These are phyloP conservation scores for Drosophila siamana DNA, from an alignment of 2,888 invertebrate species.

Conservation along the genomic window DNA sequence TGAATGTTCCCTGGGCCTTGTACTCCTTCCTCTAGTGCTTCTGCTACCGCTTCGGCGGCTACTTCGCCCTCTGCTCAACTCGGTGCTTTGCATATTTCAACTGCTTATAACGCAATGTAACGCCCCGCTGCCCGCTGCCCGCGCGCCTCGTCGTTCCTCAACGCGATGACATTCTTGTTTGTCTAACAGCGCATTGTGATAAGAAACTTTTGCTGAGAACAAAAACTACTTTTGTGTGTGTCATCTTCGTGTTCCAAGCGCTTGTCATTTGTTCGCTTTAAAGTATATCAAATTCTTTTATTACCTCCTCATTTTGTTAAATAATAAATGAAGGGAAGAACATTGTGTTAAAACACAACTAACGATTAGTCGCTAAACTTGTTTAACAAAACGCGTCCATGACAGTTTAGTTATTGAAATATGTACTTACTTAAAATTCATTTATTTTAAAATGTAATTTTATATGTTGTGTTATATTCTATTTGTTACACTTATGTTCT, in stretches of 20 bases:
- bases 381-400: not conserved
- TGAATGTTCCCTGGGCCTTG: slow-evolving; percentile 57
- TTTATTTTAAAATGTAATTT: no score
- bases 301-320: slow-evolving; percentile 4
- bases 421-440: not conserved
- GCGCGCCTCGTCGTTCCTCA: not conserved
- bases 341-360: not conserved
- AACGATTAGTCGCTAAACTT: not conserved
- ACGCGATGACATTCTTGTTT: slow-evolving; percentile 40
- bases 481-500: no score
- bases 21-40: slow-evolving; percentile 1
- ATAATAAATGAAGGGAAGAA: not conserved
- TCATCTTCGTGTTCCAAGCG: slow-evolving; percentile 53
- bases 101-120: slow-evolving; percentile 45
- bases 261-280: slow-evolving; percentile 53
- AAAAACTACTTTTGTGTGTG: slow-evolving; percentile 63
- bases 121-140: not conserved
- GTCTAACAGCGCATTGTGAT: slow-evolving; percentile 57
- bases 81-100: slow-evolving; percentile 72
- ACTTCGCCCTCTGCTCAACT: slow-evolving; percentile 43
- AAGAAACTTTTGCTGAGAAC: slow-evolving; percentile 49
- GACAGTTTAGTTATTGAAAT: not conserved
- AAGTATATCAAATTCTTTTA: slow-evolving; percentile 8
- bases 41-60: not conserved
- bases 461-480: no score